Base-by-base conservation (phyloP, 2,888 invertebrate genomes). In the Nebria brevicollis region DNA sequence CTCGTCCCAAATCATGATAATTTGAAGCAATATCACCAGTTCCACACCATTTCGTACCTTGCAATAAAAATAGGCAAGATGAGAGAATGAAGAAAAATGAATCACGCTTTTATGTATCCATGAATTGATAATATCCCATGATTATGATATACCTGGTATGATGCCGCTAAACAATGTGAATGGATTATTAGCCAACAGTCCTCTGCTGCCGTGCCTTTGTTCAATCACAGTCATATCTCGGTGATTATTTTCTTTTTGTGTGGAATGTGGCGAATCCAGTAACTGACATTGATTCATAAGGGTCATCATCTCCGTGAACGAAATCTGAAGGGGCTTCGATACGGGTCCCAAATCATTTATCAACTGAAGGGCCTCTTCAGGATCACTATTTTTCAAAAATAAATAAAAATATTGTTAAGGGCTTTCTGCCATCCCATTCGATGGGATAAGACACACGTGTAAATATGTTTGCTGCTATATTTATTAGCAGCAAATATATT, bases 41-140 rank as follows among this genome's bases (percentile, higher is more conserved):
- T 20, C 97, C 97, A 87, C 97, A 98, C 96, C 96, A 97, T 88
- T 96, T 96, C 66, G 96, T 97, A 83, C 96, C 96, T 96, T 20
- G 20, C 20, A 20, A 20, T 20, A 20, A 20, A 20, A 20, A 20
- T 20, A 20, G 20, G 20, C 20, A 20, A 20, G 20, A 20, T 20
- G 20, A 20, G 20, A n/a, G 0, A 20, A 20, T 20, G 20, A 20
- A 20, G 20, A 20, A 20, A 20, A 20, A 20, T 20, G 20, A 20
- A 20, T 20, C 20, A 20, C 20, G 20, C 20, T 20, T 20, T 20
- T 20, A 20, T 1, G 20, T 20, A 20, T 20, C 1, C 20, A 20
- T 20, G 0, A 20, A 20, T 20, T 20, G 20, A 20, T 20, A 20
- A 20, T 20, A 20, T 20, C 20, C 20, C n/a, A n/a, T n/a, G n/a